These are phyloP conservation scores for Brenthis hecate DNA, from an alignment of 2,888 invertebrate species.

Conservation along the genomic window DNA sequence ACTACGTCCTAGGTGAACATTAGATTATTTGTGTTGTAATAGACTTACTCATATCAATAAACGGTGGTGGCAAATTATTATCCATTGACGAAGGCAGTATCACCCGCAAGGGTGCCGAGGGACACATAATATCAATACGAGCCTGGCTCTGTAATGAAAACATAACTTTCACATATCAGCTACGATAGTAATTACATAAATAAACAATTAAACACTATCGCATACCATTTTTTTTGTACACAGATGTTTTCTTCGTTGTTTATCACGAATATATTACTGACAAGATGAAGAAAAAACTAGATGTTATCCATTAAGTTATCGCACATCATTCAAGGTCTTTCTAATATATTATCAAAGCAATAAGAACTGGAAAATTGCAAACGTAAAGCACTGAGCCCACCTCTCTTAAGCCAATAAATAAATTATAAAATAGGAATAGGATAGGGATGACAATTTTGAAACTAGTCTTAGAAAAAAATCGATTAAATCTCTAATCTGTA, in stretches of 20 bases:
- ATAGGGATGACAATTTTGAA: constrained; percentile 10
- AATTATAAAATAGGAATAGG: constrained; percentile 18
- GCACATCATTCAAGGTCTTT: constrained; percentile 52
- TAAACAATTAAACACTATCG: constrained; percentile 63
- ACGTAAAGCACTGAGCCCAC: constrained; percentile 25
- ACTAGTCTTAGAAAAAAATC: background rate
- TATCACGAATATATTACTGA: constrained; percentile 16
- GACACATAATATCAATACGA: constrained; percentile 61
- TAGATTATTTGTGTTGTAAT: constrained; percentile 16
- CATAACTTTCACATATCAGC: constrained; percentile 54
- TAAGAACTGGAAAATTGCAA: constrained; percentile 30
- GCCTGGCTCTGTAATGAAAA: constrained; percentile 65
- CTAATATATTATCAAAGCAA: constrained; percentile 33
- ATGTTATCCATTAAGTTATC: constrained; percentile 48
- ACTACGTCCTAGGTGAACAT: constrained; percentile 11
- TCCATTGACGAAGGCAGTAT: constrained; percentile 66
- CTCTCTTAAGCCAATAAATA: constrained; percentile 24
- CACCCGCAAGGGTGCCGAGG: constrained; percentile 67
- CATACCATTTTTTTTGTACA: constrained; percentile 48
- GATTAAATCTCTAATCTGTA: background rate
- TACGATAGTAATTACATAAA: constrained; percentile 63
- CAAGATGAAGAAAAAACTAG: constrained; percentile 39
- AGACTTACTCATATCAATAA: constrained; percentile 67
- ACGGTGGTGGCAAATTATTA: constrained; percentile 62
- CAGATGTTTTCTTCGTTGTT: constrained; percentile 25